These are phyloP conservation scores for Todiramphus chloris DNA, from an alignment of 2,113 vertebrate species.

Conservation along the genomic window DNA sequence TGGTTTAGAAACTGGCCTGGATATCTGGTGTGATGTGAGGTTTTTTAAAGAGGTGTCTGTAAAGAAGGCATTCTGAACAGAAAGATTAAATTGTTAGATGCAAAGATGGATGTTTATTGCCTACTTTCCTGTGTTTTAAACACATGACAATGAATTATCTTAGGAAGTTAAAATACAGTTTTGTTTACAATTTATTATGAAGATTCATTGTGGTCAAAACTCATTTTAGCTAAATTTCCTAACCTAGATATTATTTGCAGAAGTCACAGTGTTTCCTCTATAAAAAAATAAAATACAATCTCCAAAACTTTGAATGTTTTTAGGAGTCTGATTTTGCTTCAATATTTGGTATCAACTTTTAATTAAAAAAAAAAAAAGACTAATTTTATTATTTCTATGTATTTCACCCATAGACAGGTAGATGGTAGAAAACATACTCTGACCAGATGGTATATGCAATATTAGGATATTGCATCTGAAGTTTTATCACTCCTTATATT, in stretches of 20 bases:
- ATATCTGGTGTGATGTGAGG: not conserved
- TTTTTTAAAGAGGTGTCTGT: not conserved
- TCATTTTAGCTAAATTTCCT: not conserved
- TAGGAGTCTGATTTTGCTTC: not conserved
- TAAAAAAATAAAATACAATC: not conserved
- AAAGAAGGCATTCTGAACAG: not conserved
- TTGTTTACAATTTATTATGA: not conserved
- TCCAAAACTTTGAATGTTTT: not conserved
- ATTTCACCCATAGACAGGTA: no score
- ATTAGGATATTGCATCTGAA: not conserved
- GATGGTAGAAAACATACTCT: not conserved
- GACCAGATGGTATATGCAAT: not conserved
- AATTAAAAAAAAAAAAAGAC: no score
- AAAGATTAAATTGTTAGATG: not conserved
- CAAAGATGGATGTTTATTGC: not conserved
- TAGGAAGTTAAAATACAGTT: not conserved
- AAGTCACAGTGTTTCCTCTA: not conserved
- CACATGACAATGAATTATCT: not conserved
- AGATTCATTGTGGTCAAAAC: not conserved
- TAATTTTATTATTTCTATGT: no score
- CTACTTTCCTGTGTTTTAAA: not conserved
- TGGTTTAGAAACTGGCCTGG: not conserved
- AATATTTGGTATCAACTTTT: not conserved
- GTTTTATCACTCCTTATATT: not conserved
- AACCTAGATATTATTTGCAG: not conserved